Evolutionary conservation across 2,888 invertebrate genomes (phyloP).

Genomic region (Caenorhabditis sp.): DNA sequence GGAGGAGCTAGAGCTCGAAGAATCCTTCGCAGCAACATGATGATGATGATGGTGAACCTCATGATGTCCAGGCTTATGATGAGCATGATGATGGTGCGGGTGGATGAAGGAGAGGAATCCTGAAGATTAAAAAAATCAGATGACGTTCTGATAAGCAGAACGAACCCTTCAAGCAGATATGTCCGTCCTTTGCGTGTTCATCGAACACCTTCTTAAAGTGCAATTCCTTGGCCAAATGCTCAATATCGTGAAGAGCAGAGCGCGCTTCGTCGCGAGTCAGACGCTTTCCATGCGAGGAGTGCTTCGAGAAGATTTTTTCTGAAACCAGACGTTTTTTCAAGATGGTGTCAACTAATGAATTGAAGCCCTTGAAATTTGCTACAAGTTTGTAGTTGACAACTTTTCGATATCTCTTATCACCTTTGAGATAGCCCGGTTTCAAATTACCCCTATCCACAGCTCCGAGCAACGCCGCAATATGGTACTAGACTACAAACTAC

Average conservation of each 20-base stretch:
- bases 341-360: too few relatives aligned
- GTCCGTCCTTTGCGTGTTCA: conserved; percentile 41
- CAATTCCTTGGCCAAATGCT: conserved; percentile 53
- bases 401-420: background rate
- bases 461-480: too few relatives aligned
- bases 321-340: conserved; percentile 3
- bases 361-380: too few relatives aligned
- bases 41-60: conserved; percentile 60
- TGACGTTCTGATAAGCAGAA: too few relatives aligned
- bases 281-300: conserved; percentile 54
- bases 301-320: conserved; percentile 58
- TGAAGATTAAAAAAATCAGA: conserved; percentile 4
- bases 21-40: conserved; percentile 43
- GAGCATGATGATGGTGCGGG: conserved; percentile 43
- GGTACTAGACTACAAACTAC: too few relatives aligned
- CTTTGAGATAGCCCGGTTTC: background rate
- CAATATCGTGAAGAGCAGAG: conserved; percentile 55
- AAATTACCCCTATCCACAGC: background rate
- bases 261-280: conserved; percentile 54
- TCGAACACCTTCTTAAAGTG: conserved; percentile 48
- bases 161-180: conserved; percentile 45
- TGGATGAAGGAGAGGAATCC: conserved; percentile 49
- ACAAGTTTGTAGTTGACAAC: background rate
- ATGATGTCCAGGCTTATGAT: conserved; percentile 39
- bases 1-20: conserved; percentile 24